Base-by-base conservation (phyloP, 2,888 invertebrate species). In the Ypsolopha sequella region DNA sequence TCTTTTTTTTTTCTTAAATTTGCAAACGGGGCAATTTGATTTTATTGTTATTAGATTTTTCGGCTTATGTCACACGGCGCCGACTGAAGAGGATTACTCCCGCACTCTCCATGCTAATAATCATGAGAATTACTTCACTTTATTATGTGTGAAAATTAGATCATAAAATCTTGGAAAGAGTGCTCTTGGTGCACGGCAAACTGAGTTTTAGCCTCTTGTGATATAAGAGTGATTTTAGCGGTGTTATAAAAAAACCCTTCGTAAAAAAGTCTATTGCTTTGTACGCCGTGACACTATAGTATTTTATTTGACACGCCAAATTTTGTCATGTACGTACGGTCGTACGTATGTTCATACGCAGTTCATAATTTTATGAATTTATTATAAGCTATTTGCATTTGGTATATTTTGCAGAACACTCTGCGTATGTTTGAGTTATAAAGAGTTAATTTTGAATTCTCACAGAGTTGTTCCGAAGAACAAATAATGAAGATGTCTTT, bases 31-130 rank as follows among this genome's bases (percentile, higher is more conserved):
- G 84, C 87, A 86, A 86, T 86, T 85, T 79, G 82, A 81, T 85
- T 86, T 86, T 86, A 86, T 85, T 86, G 86, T 85, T 85, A 86
- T 86, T 82, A 85, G 82, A 85, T 82, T 86, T 84, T 82, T 80
- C 81, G 81, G 85, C 73, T 86, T 84, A 84, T 80, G 86, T 86
- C 86, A 84, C 81, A 75, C 76, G 66, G 72, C 70, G 68, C 67
- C 73, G 82, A 79, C 79, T 67, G 78, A 70, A 66, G 71, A 73
- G 82, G 86, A 84, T 86, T 86, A 86, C 76, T 84, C 80, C 76
- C 81, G 77, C 73, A 77, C 79, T 77, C 82, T 82, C 82, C 60
- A 62, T 70, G 80, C 81, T 86, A 85, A 86, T 86, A 86, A 86
- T 86, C 86, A 84, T 82, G 86, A 80, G 82, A 82, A 82, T 81